Percentiles rank a stretch among this genome's conserved stretches.
These are phyloP conservation scores for Gnathonemus longibarbis DNA, from an alignment of 2,113 vertebrate species.

Conservation along the genomic window DNA sequence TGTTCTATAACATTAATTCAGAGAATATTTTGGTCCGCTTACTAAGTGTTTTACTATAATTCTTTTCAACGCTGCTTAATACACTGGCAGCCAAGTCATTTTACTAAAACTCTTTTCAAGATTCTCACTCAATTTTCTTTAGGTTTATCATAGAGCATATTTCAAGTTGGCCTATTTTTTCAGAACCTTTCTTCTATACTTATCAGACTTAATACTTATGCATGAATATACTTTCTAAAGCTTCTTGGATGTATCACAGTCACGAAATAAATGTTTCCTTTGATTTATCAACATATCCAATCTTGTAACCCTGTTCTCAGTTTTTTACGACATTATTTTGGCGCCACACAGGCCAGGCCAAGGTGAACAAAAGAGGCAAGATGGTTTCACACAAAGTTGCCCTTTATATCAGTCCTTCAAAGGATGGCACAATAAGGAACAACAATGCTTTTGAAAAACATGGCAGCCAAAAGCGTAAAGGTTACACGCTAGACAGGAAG, in stretches of 20 bases:
- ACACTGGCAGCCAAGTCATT: not conserved
- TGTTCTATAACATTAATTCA: not conserved
- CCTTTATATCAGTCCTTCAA: not conserved
- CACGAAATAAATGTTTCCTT: not conserved
- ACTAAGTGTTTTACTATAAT: slow-evolving; percentile 2
- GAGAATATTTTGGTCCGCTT: not conserved
- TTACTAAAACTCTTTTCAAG: not conserved
- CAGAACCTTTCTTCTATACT: not conserved
- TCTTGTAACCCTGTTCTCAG: not conserved
- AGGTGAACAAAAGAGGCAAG: not conserved
- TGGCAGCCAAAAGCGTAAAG: not conserved
- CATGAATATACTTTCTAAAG: not conserved
- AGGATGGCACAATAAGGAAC: not conserved
- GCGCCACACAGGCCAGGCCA: not conserved
- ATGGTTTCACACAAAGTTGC: not conserved
- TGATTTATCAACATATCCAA: not conserved
- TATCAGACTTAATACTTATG: not conserved
- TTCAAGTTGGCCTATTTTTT: not conserved
- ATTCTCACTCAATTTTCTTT: not conserved
- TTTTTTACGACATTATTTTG: not conserved
- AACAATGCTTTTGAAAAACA: not conserved
- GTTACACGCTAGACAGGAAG: not conserved
- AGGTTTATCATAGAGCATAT: not conserved
- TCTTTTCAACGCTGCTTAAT: not conserved
- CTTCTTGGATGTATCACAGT: not conserved